A percentile compares a stretch with the other conserved stretches of the same genome.
Evolutionary conservation across 2,888 invertebrate genomes (phyloP).

Genomic region (Odontocolon sp.): DNA sequence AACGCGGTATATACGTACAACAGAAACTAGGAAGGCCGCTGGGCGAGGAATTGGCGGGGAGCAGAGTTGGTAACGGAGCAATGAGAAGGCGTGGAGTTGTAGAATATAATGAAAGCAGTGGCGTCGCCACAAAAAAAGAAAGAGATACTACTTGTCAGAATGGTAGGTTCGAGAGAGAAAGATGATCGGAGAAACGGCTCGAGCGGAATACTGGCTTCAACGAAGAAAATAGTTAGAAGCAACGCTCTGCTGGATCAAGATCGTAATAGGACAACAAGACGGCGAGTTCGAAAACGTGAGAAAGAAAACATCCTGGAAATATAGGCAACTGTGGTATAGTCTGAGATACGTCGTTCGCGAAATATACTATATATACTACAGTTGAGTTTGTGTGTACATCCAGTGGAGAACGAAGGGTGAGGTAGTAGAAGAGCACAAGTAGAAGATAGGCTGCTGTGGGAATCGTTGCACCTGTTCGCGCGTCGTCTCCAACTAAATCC

Average conservation of each 20-base stretch:
- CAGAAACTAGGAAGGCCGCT: neutral
- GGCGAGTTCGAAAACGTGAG: neutral
- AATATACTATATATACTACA: too few species aligned
- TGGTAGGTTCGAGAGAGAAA: too few species aligned
- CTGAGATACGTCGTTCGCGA: too few species aligned
- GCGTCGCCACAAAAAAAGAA: slow-evolving; percentile 1
- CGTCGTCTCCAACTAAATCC: slow-evolving; percentile 50
- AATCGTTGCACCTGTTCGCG: slow-evolving; percentile 58
- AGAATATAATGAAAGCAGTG: slow-evolving; percentile 1
- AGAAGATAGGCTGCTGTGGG: slow-evolving; percentile 46
- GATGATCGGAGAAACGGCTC: neutral
- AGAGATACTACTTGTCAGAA: neutral
- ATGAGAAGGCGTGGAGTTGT: neutral
- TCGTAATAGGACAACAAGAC: slow-evolving; percentile 35
- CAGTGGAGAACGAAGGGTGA: neutral
- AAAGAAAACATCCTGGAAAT: neutral
- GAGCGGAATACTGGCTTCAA: neutral
- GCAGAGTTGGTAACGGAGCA: neutral
- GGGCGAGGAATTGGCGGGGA: neutral
- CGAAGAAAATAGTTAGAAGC: neutral
- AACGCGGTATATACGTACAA: slow-evolving; percentile 10
- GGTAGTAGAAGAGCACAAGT: slow-evolving; percentile 8
- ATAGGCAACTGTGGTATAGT: too few species aligned
- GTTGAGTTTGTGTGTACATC: neutral
- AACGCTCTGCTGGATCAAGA: slow-evolving; percentile 15